These are phyloP conservation scores for Neoniphon sammara DNA, from an alignment of 2,797 vertebrate genomes.

Conservation along the genomic window DNA sequence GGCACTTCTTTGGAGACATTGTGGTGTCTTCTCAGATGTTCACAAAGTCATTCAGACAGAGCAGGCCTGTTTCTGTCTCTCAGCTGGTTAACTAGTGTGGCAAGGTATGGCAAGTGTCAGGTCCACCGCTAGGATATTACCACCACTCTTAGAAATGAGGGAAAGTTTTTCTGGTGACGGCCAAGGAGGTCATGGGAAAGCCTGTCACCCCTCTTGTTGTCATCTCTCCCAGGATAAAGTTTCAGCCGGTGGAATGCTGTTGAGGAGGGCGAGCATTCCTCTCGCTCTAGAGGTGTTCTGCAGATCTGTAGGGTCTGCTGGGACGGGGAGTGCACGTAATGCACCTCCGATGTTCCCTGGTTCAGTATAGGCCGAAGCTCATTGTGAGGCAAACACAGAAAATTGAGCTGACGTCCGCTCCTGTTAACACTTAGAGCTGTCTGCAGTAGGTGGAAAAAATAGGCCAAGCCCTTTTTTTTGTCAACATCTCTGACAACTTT, in stretches of 20 bases:
- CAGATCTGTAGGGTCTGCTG: constrained; percentile 28
- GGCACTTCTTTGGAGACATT: constrained; percentile 22
- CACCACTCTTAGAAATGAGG: constrained; percentile 46
- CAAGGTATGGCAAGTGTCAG: constrained; percentile 16
- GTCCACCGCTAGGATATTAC: constrained; percentile 52
- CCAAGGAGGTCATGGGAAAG: constrained; percentile 84
- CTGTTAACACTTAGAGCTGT: constrained; percentile 25
- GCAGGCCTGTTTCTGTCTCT: constrained; percentile 12
- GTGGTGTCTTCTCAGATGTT: constrained; percentile 11
- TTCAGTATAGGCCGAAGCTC: constrained; percentile 16
- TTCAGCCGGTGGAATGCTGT: constrained; percentile 79
- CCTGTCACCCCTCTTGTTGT: constrained; percentile 73
- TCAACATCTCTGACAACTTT: constrained; percentile 2
- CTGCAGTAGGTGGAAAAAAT: constrained; percentile 43
- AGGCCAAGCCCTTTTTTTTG: neutral
- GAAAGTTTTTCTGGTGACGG: constrained; percentile 55
- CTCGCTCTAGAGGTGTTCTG: constrained; percentile 69
- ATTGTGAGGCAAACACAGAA: constrained; percentile 33
- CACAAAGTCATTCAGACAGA: neutral
- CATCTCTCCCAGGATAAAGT: constrained; percentile 78
- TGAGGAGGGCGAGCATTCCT: constrained; percentile 73
- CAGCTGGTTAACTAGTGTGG: neutral
- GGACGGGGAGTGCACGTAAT: constrained; percentile 28
- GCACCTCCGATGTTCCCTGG: constrained; percentile 42
- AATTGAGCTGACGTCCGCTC: constrained; percentile 17